phyloP scores from a whole-genome alignment of 37 sponge, comb jelly and placozoan species.

The Theonella swinhoei region DNA sequence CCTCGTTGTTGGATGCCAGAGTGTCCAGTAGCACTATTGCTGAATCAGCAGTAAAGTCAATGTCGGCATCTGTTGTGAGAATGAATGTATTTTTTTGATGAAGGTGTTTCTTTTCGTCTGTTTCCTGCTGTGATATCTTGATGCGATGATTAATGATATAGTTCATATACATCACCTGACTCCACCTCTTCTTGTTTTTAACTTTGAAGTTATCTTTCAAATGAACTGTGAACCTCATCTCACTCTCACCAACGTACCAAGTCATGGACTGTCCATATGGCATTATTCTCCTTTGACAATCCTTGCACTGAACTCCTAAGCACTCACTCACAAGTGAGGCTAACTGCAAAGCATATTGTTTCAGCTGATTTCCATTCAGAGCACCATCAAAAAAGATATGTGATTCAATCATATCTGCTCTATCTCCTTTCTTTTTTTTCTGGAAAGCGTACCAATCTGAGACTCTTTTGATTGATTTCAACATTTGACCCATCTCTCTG shows the following conservation, averaged over 20 bases:
- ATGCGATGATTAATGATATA: constrained; percentile 71
- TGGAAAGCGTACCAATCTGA: constrained; percentile 8
- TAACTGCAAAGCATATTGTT: constrained; percentile 69
- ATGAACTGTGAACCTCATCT: constrained; percentile 70
- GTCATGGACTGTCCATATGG: constrained; percentile 79
- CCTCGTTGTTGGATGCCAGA: constrained; percentile 60
- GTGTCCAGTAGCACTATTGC: constrained; percentile 73
- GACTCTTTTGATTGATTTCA: constrained; percentile 67
- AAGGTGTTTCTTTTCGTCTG: neutral
- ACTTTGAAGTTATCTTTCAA: constrained; percentile 74
- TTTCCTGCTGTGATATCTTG: neutral
- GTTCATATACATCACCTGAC: constrained; percentile 95
- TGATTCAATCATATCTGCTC: constrained; percentile 51
- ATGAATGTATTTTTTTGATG: constrained; percentile 74
- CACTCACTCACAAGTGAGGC: constrained; percentile 66
- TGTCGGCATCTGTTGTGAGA: constrained; percentile 92
- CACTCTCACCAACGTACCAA: constrained; percentile 27
- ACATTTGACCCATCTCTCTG: constrained; percentile 76
- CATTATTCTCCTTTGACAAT: constrained; percentile 46
- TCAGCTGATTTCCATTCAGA: constrained; percentile 53
- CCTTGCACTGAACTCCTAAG: constrained; percentile 28
- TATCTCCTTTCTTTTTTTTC: constrained; percentile 9
- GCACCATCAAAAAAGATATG: constrained; percentile 89
- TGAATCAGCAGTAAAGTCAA: constrained; percentile 80
- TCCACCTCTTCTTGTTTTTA: constrained; percentile 87